These are phyloP conservation scores for Paedocypris sp. DNA, from an alignment of 2,113 vertebrate genomes.

Conservation along the genomic window DNA sequence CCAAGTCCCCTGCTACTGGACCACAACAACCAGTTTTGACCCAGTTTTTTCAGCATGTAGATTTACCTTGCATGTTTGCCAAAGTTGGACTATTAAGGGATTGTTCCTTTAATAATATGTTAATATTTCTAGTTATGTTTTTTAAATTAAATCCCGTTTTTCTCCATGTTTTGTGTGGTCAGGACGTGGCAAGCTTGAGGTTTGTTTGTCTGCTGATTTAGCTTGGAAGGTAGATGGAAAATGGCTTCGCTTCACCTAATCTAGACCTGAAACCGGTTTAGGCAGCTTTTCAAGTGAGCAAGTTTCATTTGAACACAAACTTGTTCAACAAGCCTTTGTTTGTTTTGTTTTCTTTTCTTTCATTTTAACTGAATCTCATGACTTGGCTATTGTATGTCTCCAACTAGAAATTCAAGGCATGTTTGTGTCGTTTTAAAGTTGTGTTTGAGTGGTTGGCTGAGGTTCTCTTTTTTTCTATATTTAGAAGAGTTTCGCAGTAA, in stretches of 20 bases:
- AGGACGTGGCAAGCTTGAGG: constrained; percentile 18
- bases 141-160: no score
- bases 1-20: no score
- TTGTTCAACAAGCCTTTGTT: neutral
- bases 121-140: no score
- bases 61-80: no score
- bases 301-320: neutral
- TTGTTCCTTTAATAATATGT: no score
- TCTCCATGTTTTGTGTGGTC: constrained; percentile 6
- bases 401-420: no score
- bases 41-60: no score
- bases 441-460: neutral
- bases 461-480: constrained; percentile 7
- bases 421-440: no score
- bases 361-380: neutral
- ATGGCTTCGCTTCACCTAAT: neutral
- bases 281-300: neutral
- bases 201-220: constrained; percentile 28
- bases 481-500: constrained; percentile 31
- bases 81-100: no score
- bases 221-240: constrained; percentile 1
- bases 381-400: no score
- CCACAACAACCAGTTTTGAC: no score
- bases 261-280: neutral
- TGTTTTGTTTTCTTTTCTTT: neutral